Conservation (phyloP, 2,888 invertebrate species). For the Anodontia alba region DNA sequence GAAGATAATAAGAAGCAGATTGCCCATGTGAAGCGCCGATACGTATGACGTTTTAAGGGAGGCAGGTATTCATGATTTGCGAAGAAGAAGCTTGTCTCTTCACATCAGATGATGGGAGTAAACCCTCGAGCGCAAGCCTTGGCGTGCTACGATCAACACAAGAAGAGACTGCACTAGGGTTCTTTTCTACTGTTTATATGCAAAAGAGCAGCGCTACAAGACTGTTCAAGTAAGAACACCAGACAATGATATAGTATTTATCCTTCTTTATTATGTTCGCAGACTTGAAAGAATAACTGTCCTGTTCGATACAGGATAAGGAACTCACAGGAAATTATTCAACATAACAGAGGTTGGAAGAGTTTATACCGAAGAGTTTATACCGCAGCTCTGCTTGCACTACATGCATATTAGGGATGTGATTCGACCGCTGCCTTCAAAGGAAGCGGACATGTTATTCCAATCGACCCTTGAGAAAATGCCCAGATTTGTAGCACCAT, state of each 20-base stretch:
- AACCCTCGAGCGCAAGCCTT: conserved; percentile 13
- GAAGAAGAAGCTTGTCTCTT: conserved; percentile 32
- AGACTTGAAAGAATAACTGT: conserved; percentile 16
- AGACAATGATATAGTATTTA: conserved; percentile 46
- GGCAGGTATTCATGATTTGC: conserved; percentile 29
- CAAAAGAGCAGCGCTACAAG: conserved; percentile 33
- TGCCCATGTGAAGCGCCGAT: background rate
- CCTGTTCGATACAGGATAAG: conserved; percentile 40
- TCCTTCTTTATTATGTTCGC: conserved; percentile 38
- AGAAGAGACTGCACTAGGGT: conserved; percentile 38
- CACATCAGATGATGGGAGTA: conserved; percentile 30
- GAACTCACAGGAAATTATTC: conserved; percentile 37
- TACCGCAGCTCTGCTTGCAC: conserved; percentile 33
- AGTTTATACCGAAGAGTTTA: conserved; percentile 15
- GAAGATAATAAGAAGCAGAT: conserved; percentile 23
- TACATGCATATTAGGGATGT: conserved; percentile 43
- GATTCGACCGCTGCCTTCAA: conserved; percentile 41
- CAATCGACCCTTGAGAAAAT: conserved; percentile 22
- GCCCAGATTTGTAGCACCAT: conserved; percentile 3
- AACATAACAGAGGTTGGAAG: conserved; percentile 3
- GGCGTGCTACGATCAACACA: conserved; percentile 36
- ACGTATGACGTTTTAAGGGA: conserved; percentile 17
- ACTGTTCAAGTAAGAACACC: conserved; percentile 34
- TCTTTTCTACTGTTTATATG: conserved; percentile 40
- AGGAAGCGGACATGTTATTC: conserved; percentile 35